Conservation (phyloP, 2,113 vertebrate species). For the Brevimyrus niger region DNA sequence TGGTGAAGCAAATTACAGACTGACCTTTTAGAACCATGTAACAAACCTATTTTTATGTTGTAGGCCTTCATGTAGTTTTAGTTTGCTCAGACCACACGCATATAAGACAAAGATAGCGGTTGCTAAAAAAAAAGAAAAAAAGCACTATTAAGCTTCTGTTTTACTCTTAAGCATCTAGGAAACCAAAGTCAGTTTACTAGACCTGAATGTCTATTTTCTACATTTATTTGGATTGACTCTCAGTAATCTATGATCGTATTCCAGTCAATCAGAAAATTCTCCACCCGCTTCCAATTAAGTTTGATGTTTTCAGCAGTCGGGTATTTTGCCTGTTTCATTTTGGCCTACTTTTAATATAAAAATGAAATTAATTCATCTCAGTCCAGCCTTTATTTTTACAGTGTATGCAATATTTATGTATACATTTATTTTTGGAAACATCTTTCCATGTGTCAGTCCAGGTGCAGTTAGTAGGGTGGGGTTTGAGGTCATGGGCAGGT, state of each 20-base stretch:
- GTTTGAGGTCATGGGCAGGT: background rate
- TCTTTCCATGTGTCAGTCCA: background rate
- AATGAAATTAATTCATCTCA: background rate
- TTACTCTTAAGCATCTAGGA: background rate
- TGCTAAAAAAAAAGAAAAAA: background rate
- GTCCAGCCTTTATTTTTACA: background rate
- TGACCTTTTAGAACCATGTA: background rate
- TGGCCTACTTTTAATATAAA: background rate
- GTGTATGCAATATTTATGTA: background rate
- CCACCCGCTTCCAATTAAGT: background rate
- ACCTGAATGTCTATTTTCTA: background rate
- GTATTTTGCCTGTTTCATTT: background rate
- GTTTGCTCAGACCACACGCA: background rate
- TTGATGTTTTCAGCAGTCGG: background rate
- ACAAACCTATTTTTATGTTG: background rate
- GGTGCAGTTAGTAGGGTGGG: background rate
- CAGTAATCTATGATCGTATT: background rate
- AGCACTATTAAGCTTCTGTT: background rate
- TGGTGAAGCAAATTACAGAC: background rate
- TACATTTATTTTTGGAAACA: background rate
- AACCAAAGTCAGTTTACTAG: background rate
- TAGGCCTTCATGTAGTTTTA: background rate
- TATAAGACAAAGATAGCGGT: background rate
- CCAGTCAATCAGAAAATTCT: background rate
- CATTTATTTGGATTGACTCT: background rate